Conservation (phyloP, 2,797 vertebrate genomes). For the Coendou prehensilis region DNA sequence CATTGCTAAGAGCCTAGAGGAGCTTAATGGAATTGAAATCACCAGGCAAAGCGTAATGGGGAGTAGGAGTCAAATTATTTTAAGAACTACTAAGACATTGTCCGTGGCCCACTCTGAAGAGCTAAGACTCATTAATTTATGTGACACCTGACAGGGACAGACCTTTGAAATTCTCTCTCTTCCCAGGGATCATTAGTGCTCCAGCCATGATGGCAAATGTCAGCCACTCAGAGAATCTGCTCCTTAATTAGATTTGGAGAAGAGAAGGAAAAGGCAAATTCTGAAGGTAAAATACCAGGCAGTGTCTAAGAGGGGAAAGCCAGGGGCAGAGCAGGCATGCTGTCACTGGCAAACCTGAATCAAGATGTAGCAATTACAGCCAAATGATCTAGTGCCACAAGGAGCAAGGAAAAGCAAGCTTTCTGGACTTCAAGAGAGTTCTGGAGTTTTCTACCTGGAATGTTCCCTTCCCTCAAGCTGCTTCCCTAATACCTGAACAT, state of each 20-base stretch:
- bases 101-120: conserved; percentile 46
- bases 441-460: not conserved
- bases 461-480: not conserved
- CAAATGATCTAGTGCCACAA: not conserved
- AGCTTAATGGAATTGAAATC: conserved; percentile 71
- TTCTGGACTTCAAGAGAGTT: not conserved
- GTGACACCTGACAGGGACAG: not conserved
- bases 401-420: not conserved
- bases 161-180: not conserved
- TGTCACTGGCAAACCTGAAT: not conserved
- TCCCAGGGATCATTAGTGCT: conserved; percentile 19
- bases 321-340: not conserved
- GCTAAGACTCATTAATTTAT: conserved; percentile 17
- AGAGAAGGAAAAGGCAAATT: not conserved
- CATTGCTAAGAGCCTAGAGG: not conserved
- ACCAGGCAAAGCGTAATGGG: conserved; percentile 50
- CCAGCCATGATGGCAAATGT: not conserved
- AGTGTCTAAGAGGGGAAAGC: not conserved
- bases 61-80: conserved; percentile 69
- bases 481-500: not conserved
- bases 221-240: conserved; percentile 31
- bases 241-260: conserved; percentile 63
- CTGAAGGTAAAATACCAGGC: conserved; percentile 30
- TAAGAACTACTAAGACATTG: conserved; percentile 52
- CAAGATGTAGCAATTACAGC: not conserved